Percentiles rank a stretch among this genome's conserved stretches.
phyloP scores from a whole-genome alignment of 2,113 vertebrate genomes.

The Capreolus pygargus region DNA sequence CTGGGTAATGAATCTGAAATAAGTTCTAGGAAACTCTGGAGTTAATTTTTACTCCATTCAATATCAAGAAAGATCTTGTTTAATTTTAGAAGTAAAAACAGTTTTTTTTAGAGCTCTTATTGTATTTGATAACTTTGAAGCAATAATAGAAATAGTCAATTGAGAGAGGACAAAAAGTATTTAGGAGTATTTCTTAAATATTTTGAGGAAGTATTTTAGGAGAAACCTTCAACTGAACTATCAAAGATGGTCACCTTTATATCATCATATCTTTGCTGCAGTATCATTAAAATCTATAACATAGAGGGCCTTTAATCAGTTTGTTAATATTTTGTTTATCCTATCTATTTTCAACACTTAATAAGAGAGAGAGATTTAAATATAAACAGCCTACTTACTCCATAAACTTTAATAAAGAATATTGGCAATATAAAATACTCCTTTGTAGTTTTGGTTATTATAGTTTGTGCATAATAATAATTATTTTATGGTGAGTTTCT shows the following conservation, averaged over 20 bases:
- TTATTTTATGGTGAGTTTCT: neutral
- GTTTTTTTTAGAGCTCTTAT: neutral
- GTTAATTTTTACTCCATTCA: neutral
- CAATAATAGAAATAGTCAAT: neutral
- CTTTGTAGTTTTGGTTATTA: neutral
- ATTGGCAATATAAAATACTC: neutral
- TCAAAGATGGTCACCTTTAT: neutral
- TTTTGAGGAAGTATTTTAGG: neutral
- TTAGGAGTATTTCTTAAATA: neutral
- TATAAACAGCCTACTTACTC: neutral
- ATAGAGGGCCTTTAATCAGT: neutral
- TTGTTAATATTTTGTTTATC: neutral
- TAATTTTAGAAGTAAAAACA: conserved; percentile 25
- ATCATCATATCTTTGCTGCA: neutral
- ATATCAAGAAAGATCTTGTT: neutral
- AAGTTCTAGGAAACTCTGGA: conserved; percentile 3
- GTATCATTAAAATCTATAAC: neutral
- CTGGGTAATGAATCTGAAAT: neutral
- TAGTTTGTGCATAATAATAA: neutral
- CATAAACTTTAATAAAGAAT: neutral
- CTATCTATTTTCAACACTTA: neutral
- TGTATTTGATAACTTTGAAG: neutral
- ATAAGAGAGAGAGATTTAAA: neutral
- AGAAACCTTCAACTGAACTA: neutral
- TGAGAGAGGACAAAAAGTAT: neutral